A percentile compares a stretch with the other conserved stretches of the same genome.
phyloP scores from a whole-genome alignment of 1,140 invertebrate species.

The Oncopodura yosiiana region DNA sequence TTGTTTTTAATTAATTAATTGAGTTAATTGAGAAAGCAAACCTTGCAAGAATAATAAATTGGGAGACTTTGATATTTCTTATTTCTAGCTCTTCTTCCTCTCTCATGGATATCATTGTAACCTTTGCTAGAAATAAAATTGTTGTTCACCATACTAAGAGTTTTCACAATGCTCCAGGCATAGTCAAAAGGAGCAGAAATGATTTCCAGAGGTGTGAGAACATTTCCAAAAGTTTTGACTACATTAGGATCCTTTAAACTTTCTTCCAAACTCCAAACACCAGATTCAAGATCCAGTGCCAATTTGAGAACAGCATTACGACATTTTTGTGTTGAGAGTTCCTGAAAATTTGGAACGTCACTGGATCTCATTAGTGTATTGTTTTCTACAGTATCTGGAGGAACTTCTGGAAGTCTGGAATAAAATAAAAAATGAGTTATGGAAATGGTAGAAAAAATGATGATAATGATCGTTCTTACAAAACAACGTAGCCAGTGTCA shows the following conservation, averaged over 20 bases:
- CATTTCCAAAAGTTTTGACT: conserved; percentile 56
- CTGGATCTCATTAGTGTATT: conserved; percentile 62
- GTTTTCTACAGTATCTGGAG: conserved; percentile 61
- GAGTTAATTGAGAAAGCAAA: conserved; percentile 14
- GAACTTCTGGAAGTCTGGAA: conserved; percentile 77
- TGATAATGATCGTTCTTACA: too few relatives aligned
- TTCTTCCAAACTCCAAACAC: conserved; percentile 55
- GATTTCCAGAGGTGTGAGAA: conserved; percentile 69
- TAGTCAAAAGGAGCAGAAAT: conserved; percentile 59
- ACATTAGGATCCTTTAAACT: conserved; percentile 39
- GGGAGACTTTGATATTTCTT: conserved; percentile 55
- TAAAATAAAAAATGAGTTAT: conserved; percentile 36
- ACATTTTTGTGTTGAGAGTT: conserved; percentile 70
- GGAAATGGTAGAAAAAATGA: too few relatives aligned
- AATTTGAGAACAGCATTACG: conserved; percentile 69
- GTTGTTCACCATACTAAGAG: conserved; percentile 66
- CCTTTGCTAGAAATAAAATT: conserved; percentile 64
- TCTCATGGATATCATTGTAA: conserved; percentile 62
- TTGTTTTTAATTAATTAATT: conserved; percentile 28
- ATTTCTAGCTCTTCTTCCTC: conserved; percentile 54
- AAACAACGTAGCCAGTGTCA: too few relatives aligned
- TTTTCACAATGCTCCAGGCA: conserved; percentile 77
- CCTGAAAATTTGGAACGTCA: conserved; percentile 66
- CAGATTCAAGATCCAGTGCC: conserved; percentile 69
- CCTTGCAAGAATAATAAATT: conserved; percentile 58